Evolutionary conservation across 2,797 vertebrate species (phyloP).

Genomic region (Molothrus aeneus): DNA sequence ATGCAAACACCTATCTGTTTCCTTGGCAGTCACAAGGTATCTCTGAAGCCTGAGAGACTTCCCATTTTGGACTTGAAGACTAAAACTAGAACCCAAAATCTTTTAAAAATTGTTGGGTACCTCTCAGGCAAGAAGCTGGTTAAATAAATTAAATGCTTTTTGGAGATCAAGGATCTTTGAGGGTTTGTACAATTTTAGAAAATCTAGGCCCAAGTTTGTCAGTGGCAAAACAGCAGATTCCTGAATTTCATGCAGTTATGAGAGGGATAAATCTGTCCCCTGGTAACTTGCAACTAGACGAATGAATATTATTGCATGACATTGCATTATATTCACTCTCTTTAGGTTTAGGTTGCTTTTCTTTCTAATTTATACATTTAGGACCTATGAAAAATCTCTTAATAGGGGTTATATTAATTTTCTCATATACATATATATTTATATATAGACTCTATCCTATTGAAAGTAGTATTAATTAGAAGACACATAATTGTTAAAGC

Average conservation of each 20-base stretch:
- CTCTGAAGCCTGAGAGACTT: not conserved
- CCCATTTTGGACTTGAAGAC: not conserved
- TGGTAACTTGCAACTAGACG: not conserved
- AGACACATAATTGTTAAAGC: slow-evolving; percentile 8
- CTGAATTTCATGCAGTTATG: not conserved
- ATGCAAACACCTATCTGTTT: not conserved
- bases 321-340: not conserved
- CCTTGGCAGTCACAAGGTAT: not conserved
- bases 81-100: not conserved
- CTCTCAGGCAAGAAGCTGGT: not conserved
- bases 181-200: not conserved
- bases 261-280: not conserved
- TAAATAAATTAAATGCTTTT: not conserved
- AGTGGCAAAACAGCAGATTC: not conserved
- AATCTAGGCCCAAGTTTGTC: not conserved
- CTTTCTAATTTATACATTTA: not conserved
- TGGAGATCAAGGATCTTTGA: not conserved
- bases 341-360: not conserved
- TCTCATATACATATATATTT: not conserved
- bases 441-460: not conserved
- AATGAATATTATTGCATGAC: not conserved
- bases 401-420: not conserved
- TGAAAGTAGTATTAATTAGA: slow-evolving; percentile 45
- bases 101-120: not conserved
- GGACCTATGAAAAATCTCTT: not conserved